A percentile compares a stretch with the other conserved stretches of the same genome.
Conservation (phyloP, 2,888 invertebrate species). For the Drosophila acutilabella region DNA sequence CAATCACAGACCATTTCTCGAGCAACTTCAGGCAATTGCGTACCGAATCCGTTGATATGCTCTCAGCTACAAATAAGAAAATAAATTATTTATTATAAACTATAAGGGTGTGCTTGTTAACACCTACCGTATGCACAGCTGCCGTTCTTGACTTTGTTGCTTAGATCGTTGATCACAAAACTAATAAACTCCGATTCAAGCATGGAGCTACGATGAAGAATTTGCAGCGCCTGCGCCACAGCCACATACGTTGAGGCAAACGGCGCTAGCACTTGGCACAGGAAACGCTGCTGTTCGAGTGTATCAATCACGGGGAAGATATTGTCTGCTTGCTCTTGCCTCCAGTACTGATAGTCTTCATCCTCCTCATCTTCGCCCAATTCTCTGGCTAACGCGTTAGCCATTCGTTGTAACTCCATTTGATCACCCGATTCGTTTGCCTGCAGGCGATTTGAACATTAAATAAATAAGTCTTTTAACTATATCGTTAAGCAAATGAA, state of each 20-base stretch:
- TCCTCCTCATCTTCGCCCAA: slow-evolving; percentile 66
- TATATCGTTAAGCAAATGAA: background rate
- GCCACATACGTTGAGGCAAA: slow-evolving; percentile 91
- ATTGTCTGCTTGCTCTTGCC: slow-evolving; percentile 52
- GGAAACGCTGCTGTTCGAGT: slow-evolving; percentile 86
- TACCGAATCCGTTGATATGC: slow-evolving; percentile 94
- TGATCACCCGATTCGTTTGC: slow-evolving; percentile 66
- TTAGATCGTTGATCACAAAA: slow-evolving; percentile 88
- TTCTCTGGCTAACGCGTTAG: slow-evolving; percentile 69
- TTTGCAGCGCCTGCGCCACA: slow-evolving; percentile 87
- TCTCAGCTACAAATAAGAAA: slow-evolving; percentile 89
- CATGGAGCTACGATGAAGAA: slow-evolving; percentile 85
- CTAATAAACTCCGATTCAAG: slow-evolving; percentile 89
- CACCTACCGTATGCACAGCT: slow-evolving; percentile 88
- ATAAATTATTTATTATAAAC: background rate
- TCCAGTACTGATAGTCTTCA: slow-evolving; percentile 52
- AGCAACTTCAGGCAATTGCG: slow-evolving; percentile 93
- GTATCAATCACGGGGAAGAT: slow-evolving; percentile 76
- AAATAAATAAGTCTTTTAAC: background rate
- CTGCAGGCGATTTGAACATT: slow-evolving; percentile 52
- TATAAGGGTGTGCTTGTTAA: background rate
- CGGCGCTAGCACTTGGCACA: slow-evolving; percentile 88
- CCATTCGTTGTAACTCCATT: slow-evolving; percentile 75
- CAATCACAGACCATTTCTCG: slow-evolving; percentile 92
- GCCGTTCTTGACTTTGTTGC: slow-evolving; percentile 87